These are phyloP conservation scores for Pygocentrus nattereri DNA, from an alignment of 2,797 vertebrate species.

Conservation along the genomic window DNA sequence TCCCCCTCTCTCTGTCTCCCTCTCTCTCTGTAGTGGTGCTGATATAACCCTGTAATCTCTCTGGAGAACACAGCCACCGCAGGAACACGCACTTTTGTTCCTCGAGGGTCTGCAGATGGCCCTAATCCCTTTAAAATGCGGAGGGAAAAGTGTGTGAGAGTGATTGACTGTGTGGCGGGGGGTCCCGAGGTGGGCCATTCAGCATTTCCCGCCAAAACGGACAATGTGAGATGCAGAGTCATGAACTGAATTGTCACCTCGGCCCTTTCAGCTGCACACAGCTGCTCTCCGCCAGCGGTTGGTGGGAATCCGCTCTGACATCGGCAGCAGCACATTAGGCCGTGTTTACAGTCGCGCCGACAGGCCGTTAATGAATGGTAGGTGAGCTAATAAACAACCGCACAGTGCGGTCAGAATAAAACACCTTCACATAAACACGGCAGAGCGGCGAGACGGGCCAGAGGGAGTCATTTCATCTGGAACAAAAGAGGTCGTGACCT, in stretches of 20 bases:
- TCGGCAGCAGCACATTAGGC: not conserved
- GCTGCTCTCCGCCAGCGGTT: not conserved
- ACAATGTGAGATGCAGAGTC: slow-evolving; percentile 65
- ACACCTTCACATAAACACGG: not conserved
- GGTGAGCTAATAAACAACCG: not conserved
- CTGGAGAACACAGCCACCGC: slow-evolving; percentile 40
- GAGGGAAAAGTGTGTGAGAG: slow-evolving; percentile 76
- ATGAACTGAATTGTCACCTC: slow-evolving; percentile 63
- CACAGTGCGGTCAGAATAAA: slow-evolving; percentile 6
- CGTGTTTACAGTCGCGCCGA: not conserved
- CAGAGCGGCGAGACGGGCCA: not conserved
- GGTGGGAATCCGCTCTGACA: not conserved
- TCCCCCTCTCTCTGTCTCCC: slow-evolving; percentile 1
- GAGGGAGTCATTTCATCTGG: not conserved
- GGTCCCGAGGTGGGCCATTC: slow-evolving; percentile 55
- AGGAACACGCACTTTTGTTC: slow-evolving; percentile 77
- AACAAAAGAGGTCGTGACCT: not conserved
- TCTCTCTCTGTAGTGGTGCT: slow-evolving; percentile 36
- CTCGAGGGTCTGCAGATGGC: slow-evolving; percentile 84
- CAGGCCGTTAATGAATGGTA: not conserved
- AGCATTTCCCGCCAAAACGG: slow-evolving; percentile 78
- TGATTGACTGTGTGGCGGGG: slow-evolving; percentile 53
- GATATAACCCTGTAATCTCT: slow-evolving; percentile 48
- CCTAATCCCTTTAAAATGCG: slow-evolving; percentile 82
- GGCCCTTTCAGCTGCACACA: slow-evolving; percentile 41